Evolutionary conservation across 2,797 vertebrate genomes (phyloP), one percentile per base, ranked within the genome.

Genomic region (Acipenser transmontanus): DNA sequence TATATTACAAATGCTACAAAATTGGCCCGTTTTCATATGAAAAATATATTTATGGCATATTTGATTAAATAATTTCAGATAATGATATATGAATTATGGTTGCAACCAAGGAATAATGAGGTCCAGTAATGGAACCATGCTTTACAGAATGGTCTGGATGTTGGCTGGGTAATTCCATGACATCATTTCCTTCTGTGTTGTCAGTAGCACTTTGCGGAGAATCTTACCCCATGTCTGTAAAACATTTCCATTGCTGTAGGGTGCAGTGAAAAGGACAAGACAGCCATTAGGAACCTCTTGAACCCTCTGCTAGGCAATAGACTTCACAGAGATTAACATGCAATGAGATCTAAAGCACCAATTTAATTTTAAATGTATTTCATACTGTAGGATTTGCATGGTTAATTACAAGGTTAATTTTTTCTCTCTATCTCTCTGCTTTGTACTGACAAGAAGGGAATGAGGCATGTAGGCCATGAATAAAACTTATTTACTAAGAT

Each of bases 301-400:
- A 77, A 78, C 76, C 70, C 71, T 76, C 69, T 69, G 71, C 72
- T 83, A 68, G 69, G 73, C 71, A 71, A 73, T 77, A 74, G 76
- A 75, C 70, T 77, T 56, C 74, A 72, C 66, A 57, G 73, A 80
- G 81, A 82, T 88, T 80, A 71, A 71, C 72, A 74, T 74, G 69
- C 14, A 70, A 69, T 76, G 76, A 83, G 82, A 88, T 88, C 81
- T 77, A 83, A 87, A 80, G 79, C 71, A 78, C 71, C 82, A 83
- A 85, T 85, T 88, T 86, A 80, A 78, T 85, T 82, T 85, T 76
- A 65, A 83, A 84, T 78, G 80, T 79, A 80, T 85, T 83, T 77
- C 54, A 72, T 73, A 77, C 76, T 76, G 71, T 54, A 70, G 82
- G 88, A 91, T 90, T 90, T 89, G 84, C 87, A 90, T 89, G 74